These are phyloP conservation scores for Orussus abietinus DNA, from an alignment of 1,140 invertebrate genomes.

Conservation along the genomic window DNA sequence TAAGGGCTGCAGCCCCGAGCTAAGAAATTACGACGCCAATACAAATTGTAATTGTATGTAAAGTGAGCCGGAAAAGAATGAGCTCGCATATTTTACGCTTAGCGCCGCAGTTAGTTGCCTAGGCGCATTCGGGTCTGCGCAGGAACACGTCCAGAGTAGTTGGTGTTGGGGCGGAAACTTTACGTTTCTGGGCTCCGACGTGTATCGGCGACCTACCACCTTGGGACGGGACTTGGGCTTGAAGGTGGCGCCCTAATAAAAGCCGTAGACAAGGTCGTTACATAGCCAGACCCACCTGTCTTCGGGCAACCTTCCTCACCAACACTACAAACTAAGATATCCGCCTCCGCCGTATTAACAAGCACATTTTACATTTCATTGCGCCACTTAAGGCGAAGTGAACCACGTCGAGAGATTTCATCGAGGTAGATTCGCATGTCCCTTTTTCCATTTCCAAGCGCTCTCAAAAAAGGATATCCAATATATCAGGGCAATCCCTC, in stretches of 20 bases:
- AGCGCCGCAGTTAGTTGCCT: slow-evolving; percentile 17
- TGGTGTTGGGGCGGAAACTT: too few relatives aligned
- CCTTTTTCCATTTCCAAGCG: too few relatives aligned
- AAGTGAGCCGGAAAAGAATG: slow-evolving; percentile 25
- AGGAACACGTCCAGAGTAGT: too few relatives aligned
- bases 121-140: too few relatives aligned
- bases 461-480: too few relatives aligned
- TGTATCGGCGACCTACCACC: too few relatives aligned
- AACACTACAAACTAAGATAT: slow-evolving; percentile 9
- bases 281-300: slow-evolving; percentile 11
- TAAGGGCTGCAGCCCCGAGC: slow-evolving; percentile 11
- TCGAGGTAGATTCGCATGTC: too few relatives aligned
- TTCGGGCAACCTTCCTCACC: slow-evolving; percentile 2
- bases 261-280: slow-evolving; percentile 19
- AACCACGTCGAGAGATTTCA: too few relatives aligned
- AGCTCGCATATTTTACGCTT: slow-evolving; percentile 18
- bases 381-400: slow-evolving; percentile 46
- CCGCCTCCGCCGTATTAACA: slow-evolving; percentile 35
- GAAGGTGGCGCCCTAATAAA: slow-evolving; percentile 30
- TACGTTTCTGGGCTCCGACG: too few relatives aligned
- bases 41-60: slow-evolving; percentile 42
- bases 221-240: background rate
- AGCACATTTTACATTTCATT: slow-evolving; percentile 52
- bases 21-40: slow-evolving; percentile 21
- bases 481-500: too few relatives aligned